phyloP scores from a whole-genome alignment of 1,140 invertebrate species.

The Ceratosolen solmsi region DNA sequence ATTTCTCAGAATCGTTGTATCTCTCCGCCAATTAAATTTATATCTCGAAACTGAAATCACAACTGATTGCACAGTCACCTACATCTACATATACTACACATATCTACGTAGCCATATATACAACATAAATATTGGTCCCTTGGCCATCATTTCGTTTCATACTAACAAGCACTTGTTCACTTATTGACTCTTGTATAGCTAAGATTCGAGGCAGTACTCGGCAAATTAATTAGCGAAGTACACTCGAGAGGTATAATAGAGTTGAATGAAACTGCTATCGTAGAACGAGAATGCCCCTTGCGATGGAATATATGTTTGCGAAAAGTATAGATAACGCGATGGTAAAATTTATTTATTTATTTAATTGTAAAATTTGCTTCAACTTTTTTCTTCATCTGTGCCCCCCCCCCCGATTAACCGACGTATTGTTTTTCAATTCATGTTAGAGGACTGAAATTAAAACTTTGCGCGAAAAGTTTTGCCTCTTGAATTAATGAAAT shows the following conservation, averaged over 20 bases:
- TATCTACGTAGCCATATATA: not conserved
- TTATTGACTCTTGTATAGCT: not conserved
- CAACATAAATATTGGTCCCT: not conserved
- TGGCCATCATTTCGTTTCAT: not conserved
- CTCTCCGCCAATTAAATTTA: not conserved
- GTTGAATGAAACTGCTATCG: not conserved
- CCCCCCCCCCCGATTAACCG: too few relatives aligned
- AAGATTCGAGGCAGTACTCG: not conserved
- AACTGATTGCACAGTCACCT: not conserved
- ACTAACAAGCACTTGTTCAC: not conserved
- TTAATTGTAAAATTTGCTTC: too few relatives aligned
- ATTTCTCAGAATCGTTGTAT: not conserved
- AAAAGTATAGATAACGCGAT: not conserved
- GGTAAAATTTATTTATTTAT: not conserved
- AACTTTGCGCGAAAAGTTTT: too few relatives aligned
- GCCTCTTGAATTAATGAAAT: too few relatives aligned
- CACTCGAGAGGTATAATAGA: not conserved
- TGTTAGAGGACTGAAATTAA: too few relatives aligned
- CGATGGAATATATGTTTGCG: not conserved
- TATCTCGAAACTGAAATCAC: not conserved
- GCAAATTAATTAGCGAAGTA: slow-evolving; percentile 6
- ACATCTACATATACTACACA: not conserved
- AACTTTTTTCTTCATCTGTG: too few relatives aligned
- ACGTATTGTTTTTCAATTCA: too few relatives aligned
- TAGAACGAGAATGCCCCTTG: not conserved